These are phyloP conservation scores for Cheirogaleus medius DNA, from an alignment of 2,113 vertebrate genomes.

Conservation along the genomic window DNA sequence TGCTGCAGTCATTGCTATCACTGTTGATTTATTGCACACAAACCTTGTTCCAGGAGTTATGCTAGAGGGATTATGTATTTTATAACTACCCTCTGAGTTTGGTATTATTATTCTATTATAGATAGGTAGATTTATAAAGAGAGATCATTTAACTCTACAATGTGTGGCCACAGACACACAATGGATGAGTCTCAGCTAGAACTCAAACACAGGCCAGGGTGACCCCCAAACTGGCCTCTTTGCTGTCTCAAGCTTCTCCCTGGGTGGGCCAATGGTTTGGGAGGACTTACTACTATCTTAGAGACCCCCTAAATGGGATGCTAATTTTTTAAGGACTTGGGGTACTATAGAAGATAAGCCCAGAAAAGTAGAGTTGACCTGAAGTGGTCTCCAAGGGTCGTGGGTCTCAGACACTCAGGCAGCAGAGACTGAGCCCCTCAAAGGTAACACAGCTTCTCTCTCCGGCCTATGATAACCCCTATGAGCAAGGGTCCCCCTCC, in stretches of 20 bases:
- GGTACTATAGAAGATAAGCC: neutral
- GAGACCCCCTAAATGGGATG: neutral
- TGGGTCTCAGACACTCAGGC: neutral
- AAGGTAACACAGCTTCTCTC: neutral
- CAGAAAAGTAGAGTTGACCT: neutral
- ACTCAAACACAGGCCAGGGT: neutral
- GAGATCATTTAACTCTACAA: neutral
- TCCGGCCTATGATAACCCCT: neutral
- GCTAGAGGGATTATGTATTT: neutral
- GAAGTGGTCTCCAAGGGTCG: neutral
- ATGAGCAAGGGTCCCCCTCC: neutral
- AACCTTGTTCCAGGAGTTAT: neutral
- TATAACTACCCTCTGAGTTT: neutral
- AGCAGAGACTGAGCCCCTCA: neutral
- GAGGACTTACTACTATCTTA: neutral
- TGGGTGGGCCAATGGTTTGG: neutral
- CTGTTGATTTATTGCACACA: neutral
- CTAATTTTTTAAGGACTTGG: neutral
- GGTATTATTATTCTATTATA: neutral
- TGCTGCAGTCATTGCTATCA: neutral
- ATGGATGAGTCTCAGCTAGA: neutral
- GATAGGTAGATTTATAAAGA: neutral
- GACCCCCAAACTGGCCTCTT: neutral
- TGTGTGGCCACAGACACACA: neutral
- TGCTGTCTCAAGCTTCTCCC: neutral